These are phyloP conservation scores for Colistium nudipinnis DNA, from an alignment of 2,113 vertebrate genomes.

Conservation along the genomic window DNA sequence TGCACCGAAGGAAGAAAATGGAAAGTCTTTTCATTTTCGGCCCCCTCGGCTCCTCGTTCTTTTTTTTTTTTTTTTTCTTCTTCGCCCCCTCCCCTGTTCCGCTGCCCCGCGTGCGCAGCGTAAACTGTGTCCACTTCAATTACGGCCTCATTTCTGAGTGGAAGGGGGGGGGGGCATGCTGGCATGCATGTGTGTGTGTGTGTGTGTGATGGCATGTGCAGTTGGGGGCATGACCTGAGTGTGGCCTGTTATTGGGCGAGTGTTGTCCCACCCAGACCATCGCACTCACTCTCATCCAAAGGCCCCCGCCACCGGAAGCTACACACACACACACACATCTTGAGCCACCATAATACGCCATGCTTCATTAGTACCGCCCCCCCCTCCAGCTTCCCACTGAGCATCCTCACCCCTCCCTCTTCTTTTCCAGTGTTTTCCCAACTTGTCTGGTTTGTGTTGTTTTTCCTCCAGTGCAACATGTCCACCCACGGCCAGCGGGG, in stretches of 20 bases:
- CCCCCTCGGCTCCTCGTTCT: slow-evolving; percentile 62
- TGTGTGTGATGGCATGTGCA: slow-evolving; percentile 35
- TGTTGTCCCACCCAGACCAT: slow-evolving; percentile 63
- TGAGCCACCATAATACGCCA: slow-evolving; percentile 48
- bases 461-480: slow-evolving; percentile 92
- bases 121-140: slow-evolving; percentile 82
- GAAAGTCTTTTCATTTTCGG: slow-evolving; percentile 73
- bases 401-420: slow-evolving; percentile 46
- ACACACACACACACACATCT: slow-evolving; percentile 30
- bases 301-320: slow-evolving; percentile 28
- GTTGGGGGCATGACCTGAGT: slow-evolving; percentile 70
- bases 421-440: slow-evolving; percentile 55
- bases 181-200: slow-evolving; percentile 59
- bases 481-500: slow-evolving; percentile 94
- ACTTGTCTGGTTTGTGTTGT: slow-evolving; percentile 61
- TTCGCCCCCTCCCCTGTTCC: slow-evolving; percentile 54
- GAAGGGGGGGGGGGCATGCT: slow-evolving; percentile 40
- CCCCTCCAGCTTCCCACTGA: slow-evolving; percentile 61
- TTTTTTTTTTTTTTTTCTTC: no score
- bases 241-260: slow-evolving; percentile 70
- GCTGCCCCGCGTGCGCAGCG: slow-evolving; percentile 62
- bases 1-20: slow-evolving; percentile 81
- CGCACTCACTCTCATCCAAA: slow-evolving; percentile 63
- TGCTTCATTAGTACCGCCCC: slow-evolving; percentile 68
- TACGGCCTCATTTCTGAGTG: slow-evolving; percentile 79